A percentile compares a stretch with the other conserved stretches of the same genome.
phyloP scores from a whole-genome alignment of 2,113 vertebrate genomes.

The Osmerus eperlanus region DNA sequence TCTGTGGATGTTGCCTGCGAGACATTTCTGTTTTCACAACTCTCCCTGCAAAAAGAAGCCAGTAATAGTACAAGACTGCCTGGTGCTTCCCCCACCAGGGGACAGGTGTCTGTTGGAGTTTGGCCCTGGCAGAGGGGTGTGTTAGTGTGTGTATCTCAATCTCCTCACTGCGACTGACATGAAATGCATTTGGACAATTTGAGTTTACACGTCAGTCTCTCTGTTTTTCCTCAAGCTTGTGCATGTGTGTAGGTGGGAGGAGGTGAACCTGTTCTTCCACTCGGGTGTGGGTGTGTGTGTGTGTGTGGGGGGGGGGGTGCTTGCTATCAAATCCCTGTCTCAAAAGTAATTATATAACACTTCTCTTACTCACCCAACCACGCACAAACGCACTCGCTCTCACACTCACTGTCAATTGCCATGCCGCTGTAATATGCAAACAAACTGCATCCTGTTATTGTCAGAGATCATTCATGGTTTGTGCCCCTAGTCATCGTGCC shows the following conservation, averaged over 20 bases:
- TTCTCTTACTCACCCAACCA: slow-evolving; percentile 31
- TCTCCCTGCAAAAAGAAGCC: background rate
- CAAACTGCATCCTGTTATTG: slow-evolving; percentile 64
- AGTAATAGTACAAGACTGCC: background rate
- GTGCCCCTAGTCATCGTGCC: slow-evolving; percentile 35
- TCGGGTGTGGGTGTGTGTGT: slow-evolving; percentile 35
- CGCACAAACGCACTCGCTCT: background rate
- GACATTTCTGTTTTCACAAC: background rate
- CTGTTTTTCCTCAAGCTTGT: slow-evolving; percentile 63
- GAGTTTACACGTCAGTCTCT: slow-evolving; percentile 31
- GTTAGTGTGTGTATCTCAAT: slow-evolving; percentile 38
- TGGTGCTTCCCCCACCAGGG: too few species aligned
- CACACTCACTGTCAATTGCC: background rate
- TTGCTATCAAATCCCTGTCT: slow-evolving; percentile 45
- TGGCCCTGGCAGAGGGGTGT: slow-evolving; percentile 14
- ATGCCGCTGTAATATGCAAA: slow-evolving; percentile 44
- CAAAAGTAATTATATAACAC: slow-evolving; percentile 64
- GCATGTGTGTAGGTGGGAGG: slow-evolving; percentile 64
- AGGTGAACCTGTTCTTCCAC: slow-evolving; percentile 62
- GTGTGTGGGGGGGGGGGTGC: slow-evolving; percentile 7
- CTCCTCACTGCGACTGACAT: slow-evolving; percentile 4
- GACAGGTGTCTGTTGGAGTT: background rate
- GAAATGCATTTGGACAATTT: too few species aligned
- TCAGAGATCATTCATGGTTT: slow-evolving; percentile 42
- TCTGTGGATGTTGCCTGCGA: background rate